phyloP scores from a whole-genome alignment of 2,888 invertebrate genomes.

The Andrena marginata region DNA sequence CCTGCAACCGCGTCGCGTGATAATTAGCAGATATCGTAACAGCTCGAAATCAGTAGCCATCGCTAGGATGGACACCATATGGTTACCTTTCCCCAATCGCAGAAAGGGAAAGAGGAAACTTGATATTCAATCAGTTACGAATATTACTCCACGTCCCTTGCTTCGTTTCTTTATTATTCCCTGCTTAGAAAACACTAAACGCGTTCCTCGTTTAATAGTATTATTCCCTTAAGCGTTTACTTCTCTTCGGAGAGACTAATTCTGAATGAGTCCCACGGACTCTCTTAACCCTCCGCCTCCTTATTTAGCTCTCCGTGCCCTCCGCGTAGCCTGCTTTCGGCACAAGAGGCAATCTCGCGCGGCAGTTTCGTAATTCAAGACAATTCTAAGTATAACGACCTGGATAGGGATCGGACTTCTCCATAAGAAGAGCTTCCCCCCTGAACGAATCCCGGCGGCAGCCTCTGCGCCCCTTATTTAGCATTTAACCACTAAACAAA shows the following conservation, averaged over 20 bases:
- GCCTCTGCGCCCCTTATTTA: not conserved
- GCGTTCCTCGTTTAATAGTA: too few species aligned
- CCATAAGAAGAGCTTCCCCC: not conserved
- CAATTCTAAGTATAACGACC: conserved; percentile 11
- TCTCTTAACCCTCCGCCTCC: not conserved
- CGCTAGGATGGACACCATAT: not conserved
- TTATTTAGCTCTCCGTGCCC: not conserved
- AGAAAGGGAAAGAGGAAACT: too few species aligned
- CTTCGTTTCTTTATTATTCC: not conserved
- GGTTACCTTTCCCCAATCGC: too few species aligned
- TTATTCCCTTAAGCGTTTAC: too few species aligned
- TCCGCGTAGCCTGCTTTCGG: not conserved
- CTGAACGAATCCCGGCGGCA: not conserved
- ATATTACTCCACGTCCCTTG: too few species aligned
- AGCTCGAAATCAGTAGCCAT: not conserved
- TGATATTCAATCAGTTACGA: too few species aligned
- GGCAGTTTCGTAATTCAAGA: not conserved
- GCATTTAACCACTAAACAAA: not conserved
- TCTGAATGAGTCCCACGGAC: not conserved
- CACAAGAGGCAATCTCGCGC: not conserved
- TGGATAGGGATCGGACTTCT: not conserved
- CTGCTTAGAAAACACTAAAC: too few species aligned
- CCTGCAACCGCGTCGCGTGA: conserved; percentile 28
- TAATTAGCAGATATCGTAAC: conserved; percentile 31
- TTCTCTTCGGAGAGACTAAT: not conserved